phyloP scores from a whole-genome alignment of 2,888 invertebrate species.

The Hedychridium roseum region DNA sequence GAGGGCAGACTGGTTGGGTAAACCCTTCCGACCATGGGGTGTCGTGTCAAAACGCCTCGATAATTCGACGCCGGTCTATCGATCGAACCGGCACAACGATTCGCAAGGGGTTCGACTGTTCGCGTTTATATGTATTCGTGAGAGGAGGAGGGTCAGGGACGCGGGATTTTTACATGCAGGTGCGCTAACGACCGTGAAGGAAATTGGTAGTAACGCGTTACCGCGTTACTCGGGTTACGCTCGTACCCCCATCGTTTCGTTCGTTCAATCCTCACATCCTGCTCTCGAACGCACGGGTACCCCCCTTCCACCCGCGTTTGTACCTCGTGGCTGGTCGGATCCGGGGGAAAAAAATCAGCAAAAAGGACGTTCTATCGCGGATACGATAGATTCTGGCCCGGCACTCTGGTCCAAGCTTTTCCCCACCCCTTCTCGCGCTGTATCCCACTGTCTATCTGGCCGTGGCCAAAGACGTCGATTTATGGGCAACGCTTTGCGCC shows the following conservation, averaged over 20 bases:
- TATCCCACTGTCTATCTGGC: not conserved
- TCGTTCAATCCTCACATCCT: not conserved
- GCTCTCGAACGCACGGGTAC: not conserved
- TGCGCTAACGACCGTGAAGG: conserved; percentile 12
- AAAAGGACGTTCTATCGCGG: no score
- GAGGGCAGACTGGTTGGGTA: no score
- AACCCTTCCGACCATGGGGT: not conserved
- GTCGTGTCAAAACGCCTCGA: conserved; percentile 18
- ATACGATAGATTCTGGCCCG: no score
- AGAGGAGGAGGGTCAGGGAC: no score
- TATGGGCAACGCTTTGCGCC: no score
- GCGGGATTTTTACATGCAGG: conserved; percentile 1
- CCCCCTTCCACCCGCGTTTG: not conserved
- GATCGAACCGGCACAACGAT: conserved; percentile 31
- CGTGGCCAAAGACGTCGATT: not conserved
- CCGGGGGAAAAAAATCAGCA: no score
- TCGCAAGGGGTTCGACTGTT: no score
- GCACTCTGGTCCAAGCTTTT: no score
- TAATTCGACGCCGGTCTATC: conserved; percentile 33
- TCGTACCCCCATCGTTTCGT: not conserved
- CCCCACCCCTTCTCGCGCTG: not conserved
- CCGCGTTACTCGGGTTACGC: not conserved
- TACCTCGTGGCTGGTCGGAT: no score
- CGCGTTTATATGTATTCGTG: no score
- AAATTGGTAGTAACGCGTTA: conserved; percentile 16